Conservation (phyloP, 2,797 vertebrate species). For the Gobio occitaniae region DNA sequence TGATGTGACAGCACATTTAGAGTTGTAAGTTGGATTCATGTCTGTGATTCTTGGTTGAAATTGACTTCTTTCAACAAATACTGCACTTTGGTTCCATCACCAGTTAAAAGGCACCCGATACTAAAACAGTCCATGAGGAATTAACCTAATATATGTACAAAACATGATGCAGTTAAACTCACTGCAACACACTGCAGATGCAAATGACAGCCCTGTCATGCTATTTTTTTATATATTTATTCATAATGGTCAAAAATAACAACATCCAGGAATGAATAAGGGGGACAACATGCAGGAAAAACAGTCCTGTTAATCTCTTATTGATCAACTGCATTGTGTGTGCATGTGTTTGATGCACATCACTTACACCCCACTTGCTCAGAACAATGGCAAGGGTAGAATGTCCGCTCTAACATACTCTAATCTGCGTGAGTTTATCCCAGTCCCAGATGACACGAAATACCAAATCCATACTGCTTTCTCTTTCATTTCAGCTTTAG, state of each 20-base stretch:
- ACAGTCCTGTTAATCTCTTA: conserved; percentile 1
- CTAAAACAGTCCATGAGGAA: background rate
- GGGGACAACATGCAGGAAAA: background rate
- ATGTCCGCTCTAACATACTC: conserved; percentile 12
- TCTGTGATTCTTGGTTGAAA: background rate
- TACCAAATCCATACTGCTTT: background rate
- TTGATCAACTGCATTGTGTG: conserved; percentile 22
- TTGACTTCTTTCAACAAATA: background rate
- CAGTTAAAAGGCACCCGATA: background rate
- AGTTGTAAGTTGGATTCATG: background rate
- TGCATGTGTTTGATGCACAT: conserved; percentile 24
- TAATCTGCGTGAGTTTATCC: conserved; percentile 11
- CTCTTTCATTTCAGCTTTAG: background rate
- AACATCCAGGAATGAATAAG: background rate
- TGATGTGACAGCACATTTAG: too few relatives aligned
- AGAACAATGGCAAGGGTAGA: conserved; percentile 23
- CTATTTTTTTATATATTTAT: background rate
- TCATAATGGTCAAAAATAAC: background rate
- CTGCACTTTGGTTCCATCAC: too few relatives aligned
- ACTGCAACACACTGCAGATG: background rate
- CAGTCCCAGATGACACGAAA: background rate
- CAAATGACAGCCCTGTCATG: too few relatives aligned
- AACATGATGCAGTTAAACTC: background rate
- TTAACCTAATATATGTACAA: background rate
- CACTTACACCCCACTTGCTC: conserved; percentile 24